Conservation (phyloP, 2,797 vertebrate species). For the Siniperca obscura region DNA sequence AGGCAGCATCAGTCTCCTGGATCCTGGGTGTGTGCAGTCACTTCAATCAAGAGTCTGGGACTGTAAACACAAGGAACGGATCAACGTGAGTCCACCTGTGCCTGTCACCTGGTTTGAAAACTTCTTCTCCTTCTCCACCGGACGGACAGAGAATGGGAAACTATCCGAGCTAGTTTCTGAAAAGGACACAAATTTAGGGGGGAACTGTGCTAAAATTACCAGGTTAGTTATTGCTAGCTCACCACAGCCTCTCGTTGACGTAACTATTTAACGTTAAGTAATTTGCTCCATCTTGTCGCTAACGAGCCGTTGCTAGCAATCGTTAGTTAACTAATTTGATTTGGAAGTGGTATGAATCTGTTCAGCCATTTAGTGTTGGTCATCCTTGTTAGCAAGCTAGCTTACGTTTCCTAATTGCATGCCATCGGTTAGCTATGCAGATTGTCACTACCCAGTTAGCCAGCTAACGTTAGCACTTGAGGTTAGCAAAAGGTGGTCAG, state of each 20-base stretch:
- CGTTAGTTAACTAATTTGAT: neutral
- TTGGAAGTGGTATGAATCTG: neutral
- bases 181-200: slow-evolving; percentile 57
- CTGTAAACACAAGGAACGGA: slow-evolving; percentile 66
- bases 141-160: slow-evolving; percentile 74
- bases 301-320: neutral
- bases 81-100: slow-evolving; percentile 58
- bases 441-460: slow-evolving; percentile 67
- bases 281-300: slow-evolving; percentile 40
- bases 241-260: slow-evolving; percentile 38
- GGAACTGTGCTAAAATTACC: slow-evolving; percentile 71
- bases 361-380: neutral
- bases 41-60: slow-evolving; percentile 46
- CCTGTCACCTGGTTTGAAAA: slow-evolving; percentile 69
- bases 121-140: slow-evolving; percentile 39
- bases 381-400: slow-evolving; percentile 43
- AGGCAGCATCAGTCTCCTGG: slow-evolving; percentile 68
- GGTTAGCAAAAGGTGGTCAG: slow-evolving; percentile 61
- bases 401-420: slow-evolving; percentile 38
- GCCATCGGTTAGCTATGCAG: slow-evolving; percentile 58
- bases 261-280: slow-evolving; percentile 10
- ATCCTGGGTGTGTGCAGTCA: slow-evolving; percentile 77
- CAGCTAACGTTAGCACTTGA: slow-evolving; percentile 74
- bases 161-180: slow-evolving; percentile 75
- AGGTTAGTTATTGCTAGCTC: slow-evolving; percentile 78